Percentiles rank a stretch among this genome's conserved stretches.
Evolutionary conservation across 2,888 invertebrate species (phyloP).

Genomic region (Eustalomyia histrio): DNA sequence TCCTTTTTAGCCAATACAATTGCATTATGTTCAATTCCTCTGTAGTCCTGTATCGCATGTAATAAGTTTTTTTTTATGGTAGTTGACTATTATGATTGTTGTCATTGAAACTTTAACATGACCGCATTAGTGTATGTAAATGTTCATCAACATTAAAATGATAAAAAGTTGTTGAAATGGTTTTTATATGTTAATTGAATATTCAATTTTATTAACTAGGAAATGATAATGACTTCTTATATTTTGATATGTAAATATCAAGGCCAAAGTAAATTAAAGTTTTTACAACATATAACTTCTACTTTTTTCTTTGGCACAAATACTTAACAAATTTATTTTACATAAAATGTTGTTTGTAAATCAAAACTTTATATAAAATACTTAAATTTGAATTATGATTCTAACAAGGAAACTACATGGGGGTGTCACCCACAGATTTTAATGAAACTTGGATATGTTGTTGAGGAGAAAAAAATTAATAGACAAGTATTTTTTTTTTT

Average conservation of each 20-base stretch:
- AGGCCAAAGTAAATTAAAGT: not conserved
- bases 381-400: no score
- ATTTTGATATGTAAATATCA: conserved; percentile 4
- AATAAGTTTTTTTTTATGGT: not conserved
- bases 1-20: not conserved
- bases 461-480: no score
- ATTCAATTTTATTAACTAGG: conserved; percentile 58
- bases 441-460: no score
- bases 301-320: not conserved
- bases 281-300: no score
- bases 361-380: no score
- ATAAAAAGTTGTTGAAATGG: conserved; percentile 48
- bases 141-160: conserved; percentile 42
- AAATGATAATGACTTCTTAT: conserved; percentile 41
- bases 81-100: not conserved
- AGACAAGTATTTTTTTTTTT: no score
- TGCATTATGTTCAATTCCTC: not conserved
- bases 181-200: conserved; percentile 58
- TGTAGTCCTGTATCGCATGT: not conserved
- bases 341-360: no score
- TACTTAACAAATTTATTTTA: no score
- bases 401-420: no score
- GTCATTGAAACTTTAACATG: conserved; percentile 19
- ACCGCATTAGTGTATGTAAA: conserved; percentile 46
- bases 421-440: no score